A percentile compares a stretch with the other conserved stretches of the same genome.
These are phyloP conservation scores for Branchipolynoe longqiensis DNA, from an alignment of 2,888 invertebrate species.

Conservation along the genomic window DNA sequence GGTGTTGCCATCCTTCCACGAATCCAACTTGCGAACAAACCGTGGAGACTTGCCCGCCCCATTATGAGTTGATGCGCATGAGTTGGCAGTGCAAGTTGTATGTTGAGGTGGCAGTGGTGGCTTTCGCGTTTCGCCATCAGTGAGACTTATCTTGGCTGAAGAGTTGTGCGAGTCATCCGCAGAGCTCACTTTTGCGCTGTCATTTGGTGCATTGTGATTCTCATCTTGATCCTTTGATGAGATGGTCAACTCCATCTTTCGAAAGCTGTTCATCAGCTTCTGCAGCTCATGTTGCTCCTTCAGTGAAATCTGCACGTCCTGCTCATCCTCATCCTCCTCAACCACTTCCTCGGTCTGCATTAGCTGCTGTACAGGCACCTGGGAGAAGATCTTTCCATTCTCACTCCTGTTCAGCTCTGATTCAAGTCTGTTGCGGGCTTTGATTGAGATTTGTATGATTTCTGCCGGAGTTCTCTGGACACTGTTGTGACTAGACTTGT, in stretches of 20 bases:
- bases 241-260: conserved; percentile 74
- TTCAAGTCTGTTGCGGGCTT: conserved; percentile 33
- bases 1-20: conserved; percentile 28
- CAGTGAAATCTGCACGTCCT: conserved; percentile 62
- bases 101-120: conserved; percentile 63
- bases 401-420: conserved; percentile 54
- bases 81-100: background rate
- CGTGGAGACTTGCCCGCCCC: conserved; percentile 62
- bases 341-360: background rate
- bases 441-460: conserved; percentile 9
- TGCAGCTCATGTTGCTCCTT: conserved; percentile 73
- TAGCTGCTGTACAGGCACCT: conserved; percentile 60
- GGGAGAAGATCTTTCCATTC: conserved; percentile 53
- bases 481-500: background rate
- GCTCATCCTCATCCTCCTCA: background rate
- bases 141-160: background rate
- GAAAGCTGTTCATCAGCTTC: conserved; percentile 75
- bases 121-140: conserved; percentile 57
- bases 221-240: background rate
- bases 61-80: background rate
- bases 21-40: conserved; percentile 64
- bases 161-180: too few relatives aligned
- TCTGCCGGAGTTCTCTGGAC: conserved; percentile 7
- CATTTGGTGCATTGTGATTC: background rate
- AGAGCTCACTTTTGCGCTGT: background rate